Conservation (phyloP, 2,797 vertebrate species). For the Danio tinwini region DNA sequence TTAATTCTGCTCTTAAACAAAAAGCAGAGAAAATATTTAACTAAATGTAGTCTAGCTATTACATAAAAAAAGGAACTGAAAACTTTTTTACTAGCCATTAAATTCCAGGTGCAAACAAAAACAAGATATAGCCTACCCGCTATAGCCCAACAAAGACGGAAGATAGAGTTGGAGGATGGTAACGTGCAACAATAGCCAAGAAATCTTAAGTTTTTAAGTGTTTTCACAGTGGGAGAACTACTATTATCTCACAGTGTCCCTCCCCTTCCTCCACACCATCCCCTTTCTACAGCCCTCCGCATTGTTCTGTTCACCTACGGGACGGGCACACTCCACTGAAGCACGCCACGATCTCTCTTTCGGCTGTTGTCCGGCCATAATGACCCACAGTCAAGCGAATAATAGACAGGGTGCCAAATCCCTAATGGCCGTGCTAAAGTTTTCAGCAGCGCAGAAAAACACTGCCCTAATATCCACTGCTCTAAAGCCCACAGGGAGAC, state of each 20-base stretch:
- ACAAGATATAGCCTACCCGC: neutral
- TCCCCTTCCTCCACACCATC: slow-evolving; percentile 41
- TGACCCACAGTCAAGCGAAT: slow-evolving; percentile 58
- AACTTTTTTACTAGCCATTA: neutral
- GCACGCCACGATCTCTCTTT: slow-evolving; percentile 58
- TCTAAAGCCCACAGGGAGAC: neutral
- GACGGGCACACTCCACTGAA: slow-evolving; percentile 63
- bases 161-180: slow-evolving; percentile 35
- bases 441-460: slow-evolving; percentile 25
- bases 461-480: neutral
- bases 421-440: slow-evolving; percentile 56
- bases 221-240: slow-evolving; percentile 53
- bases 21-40: neutral
- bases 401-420: slow-evolving; percentile 59
- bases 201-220: slow-evolving; percentile 57
- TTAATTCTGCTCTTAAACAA: neutral
- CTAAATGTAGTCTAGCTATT: neutral
- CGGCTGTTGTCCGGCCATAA: slow-evolving; percentile 52
- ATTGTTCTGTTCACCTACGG: slow-evolving; percentile 50
- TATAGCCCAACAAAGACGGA: slow-evolving; percentile 2
- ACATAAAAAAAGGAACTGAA: no score
- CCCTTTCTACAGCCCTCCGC: slow-evolving; percentile 20
- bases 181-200: slow-evolving; percentile 56
- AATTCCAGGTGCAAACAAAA: neutral
- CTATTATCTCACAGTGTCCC: slow-evolving; percentile 49